Evolutionary conservation across 2,888 invertebrate genomes (phyloP).

Genomic region (Nephrocerus scutellatus): DNA sequence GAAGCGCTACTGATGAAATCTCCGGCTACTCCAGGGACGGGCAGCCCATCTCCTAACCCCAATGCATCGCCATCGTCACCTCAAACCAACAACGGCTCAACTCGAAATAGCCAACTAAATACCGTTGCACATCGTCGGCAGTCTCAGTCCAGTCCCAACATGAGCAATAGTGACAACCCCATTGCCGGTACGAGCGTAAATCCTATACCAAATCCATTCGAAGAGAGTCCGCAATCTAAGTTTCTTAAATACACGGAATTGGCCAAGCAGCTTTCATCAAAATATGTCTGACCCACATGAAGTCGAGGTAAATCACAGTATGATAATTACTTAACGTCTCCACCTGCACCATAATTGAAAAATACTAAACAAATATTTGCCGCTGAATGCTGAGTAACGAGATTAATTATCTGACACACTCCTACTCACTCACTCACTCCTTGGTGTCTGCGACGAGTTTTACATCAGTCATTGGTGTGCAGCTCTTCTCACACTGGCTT

Average conservation of each 20-base stretch:
- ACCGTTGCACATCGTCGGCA: constrained; percentile 17
- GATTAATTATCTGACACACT: constrained; percentile 3
- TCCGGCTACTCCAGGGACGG: constrained; percentile 55
- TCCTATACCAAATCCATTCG: constrained; percentile 57
- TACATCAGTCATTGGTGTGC: not conserved
- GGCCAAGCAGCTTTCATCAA: constrained; percentile 96
- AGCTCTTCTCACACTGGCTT: too few species aligned
- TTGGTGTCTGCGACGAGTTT: not conserved
- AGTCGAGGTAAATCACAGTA: not conserved
- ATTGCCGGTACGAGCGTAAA: constrained; percentile 27
- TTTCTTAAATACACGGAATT: constrained; percentile 97
- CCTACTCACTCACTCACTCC: not conserved
- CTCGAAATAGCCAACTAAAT: too few species aligned
- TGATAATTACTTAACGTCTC: too few species aligned
- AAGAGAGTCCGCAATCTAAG: constrained; percentile 93
- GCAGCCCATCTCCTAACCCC: constrained; percentile 11
- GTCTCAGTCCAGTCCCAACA: constrained; percentile 30
- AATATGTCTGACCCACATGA: constrained; percentile 63
- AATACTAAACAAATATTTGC: not conserved
- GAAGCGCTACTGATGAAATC: constrained; percentile 45
- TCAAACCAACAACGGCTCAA: constrained; percentile 33
- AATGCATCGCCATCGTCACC: constrained; percentile 32
- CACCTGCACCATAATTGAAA: not conserved
- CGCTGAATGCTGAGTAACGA: not conserved
- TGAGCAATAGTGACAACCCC: constrained; percentile 2